Conservation (phyloP, 1,140 invertebrate species). For the Venustaconcha ellipsiformis region DNA sequence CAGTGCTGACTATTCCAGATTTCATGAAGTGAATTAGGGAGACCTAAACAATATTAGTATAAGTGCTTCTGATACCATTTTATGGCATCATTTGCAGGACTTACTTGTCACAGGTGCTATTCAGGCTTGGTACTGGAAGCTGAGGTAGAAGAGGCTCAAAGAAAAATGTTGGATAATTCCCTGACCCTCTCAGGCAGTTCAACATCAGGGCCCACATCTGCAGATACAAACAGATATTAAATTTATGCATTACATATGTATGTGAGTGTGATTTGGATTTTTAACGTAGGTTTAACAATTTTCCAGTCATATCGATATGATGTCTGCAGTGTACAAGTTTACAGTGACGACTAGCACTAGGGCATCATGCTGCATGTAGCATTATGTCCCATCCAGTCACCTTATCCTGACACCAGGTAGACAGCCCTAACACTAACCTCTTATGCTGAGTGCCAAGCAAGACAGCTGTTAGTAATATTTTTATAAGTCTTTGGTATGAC, state of each 20-base stretch:
- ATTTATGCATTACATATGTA: background rate
- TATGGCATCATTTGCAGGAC: background rate
- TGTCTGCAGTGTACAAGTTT: no score
- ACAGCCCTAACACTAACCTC: background rate
- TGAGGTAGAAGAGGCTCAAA: constrained; percentile 43
- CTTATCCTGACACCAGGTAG: background rate
- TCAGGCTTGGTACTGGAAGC: constrained; percentile 44
- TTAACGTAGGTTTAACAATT: no score
- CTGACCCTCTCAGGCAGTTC: constrained; percentile 36
- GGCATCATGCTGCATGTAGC: background rate
- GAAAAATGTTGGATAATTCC: constrained; percentile 40
- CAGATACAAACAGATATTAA: constrained; percentile 15
- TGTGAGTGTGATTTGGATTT: background rate
- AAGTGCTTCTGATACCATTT: no score
- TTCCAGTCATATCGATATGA: no score
- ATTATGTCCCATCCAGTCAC: no score
- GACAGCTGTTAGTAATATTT: no score
- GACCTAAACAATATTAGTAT: no score
- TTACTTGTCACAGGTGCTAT: constrained; percentile 42
- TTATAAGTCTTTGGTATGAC: no score
- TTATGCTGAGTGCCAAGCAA: no score
- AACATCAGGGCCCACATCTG: constrained; percentile 52
- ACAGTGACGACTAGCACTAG: no score
- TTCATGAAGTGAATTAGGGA: no score
- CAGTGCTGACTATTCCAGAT: no score